Conservation (phyloP, 2,113 vertebrate species). For the Suncus etruscus region DNA sequence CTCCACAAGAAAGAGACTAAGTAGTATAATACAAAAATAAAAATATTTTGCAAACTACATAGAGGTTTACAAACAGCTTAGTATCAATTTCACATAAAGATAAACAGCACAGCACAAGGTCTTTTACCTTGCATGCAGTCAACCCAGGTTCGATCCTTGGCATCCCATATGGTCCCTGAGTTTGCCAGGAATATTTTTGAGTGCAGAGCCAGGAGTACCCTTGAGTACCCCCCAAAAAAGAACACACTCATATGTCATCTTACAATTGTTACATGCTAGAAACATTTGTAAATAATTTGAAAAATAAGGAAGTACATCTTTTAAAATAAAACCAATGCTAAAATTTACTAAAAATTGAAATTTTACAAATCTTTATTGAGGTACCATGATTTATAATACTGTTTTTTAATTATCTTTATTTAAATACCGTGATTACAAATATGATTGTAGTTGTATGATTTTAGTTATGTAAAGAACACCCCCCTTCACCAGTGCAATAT, state of each 20-base stretch:
- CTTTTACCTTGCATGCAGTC: too few relatives aligned
- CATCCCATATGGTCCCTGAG: too few relatives aligned
- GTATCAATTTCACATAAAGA: background rate
- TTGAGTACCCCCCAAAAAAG: background rate
- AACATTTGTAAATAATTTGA: conserved; percentile 29
- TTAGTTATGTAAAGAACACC: too few relatives aligned
- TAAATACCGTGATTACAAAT: too few relatives aligned
- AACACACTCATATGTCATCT: conserved; percentile 7
- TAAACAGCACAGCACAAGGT: background rate
- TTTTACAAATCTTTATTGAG: too few relatives aligned
- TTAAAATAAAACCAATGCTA: conserved; percentile 20
- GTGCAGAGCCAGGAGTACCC: too few relatives aligned
- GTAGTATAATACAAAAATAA: conserved; percentile 43
- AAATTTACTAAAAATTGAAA: conserved; percentile 12
- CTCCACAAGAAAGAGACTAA: conserved; percentile 27
- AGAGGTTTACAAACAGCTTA: background rate
- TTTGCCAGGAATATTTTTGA: too few relatives aligned
- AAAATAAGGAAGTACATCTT: conserved; percentile 14
- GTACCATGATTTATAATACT: too few relatives aligned
- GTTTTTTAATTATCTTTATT: too few relatives aligned
- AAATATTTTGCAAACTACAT: conserved; percentile 30
- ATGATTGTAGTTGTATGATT: too few relatives aligned
- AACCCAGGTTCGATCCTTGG: too few relatives aligned
- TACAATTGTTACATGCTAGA: background rate
- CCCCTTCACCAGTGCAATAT: too few relatives aligned